A percentile compares a stretch with the other conserved stretches of the same genome.
Evolutionary conservation across 2,888 invertebrate genomes (phyloP).

Genomic region (Cataglyphis livida): DNA sequence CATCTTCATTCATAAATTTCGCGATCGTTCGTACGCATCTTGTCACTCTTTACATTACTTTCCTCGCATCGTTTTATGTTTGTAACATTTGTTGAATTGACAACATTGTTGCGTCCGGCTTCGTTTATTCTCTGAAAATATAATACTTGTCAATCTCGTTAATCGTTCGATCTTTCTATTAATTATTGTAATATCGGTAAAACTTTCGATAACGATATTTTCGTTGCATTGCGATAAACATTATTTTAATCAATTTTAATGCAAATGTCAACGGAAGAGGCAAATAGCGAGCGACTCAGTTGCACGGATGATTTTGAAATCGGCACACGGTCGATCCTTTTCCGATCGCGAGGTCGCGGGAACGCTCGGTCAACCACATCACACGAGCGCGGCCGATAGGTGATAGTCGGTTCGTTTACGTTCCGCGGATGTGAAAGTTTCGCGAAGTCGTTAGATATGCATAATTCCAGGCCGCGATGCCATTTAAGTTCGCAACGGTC

Average conservation of each 20-base stretch:
- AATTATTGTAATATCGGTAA: neutral
- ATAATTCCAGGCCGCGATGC: slow-evolving; percentile 72
- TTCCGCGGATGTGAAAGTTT: slow-evolving; percentile 79
- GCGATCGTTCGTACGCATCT: neutral
- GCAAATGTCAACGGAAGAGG: slow-evolving; percentile 20
- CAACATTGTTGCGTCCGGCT: neutral
- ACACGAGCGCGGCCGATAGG: slow-evolving; percentile 58
- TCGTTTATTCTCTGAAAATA: neutral
- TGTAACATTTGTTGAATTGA: neutral
- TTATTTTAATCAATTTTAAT: neutral
- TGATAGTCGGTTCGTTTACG: slow-evolving; percentile 41
- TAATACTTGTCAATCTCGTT: neutral
- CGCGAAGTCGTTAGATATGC: slow-evolving; percentile 73
- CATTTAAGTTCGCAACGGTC: slow-evolving; percentile 64
- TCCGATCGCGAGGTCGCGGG: slow-evolving; percentile 71
- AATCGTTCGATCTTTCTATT: neutral
- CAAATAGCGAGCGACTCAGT: neutral
- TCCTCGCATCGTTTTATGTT: slow-evolving; percentile 27
- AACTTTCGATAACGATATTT: neutral
- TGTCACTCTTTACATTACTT: neutral
- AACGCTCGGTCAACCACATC: slow-evolving; percentile 73
- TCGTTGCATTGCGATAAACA: neutral
- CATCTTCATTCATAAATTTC: slow-evolving; percentile 78
- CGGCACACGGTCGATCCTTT: slow-evolving; percentile 47
- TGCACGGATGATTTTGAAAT: slow-evolving; percentile 57